Conservation (phyloP, 2,888 invertebrate species). For the Ligdia adustata region DNA sequence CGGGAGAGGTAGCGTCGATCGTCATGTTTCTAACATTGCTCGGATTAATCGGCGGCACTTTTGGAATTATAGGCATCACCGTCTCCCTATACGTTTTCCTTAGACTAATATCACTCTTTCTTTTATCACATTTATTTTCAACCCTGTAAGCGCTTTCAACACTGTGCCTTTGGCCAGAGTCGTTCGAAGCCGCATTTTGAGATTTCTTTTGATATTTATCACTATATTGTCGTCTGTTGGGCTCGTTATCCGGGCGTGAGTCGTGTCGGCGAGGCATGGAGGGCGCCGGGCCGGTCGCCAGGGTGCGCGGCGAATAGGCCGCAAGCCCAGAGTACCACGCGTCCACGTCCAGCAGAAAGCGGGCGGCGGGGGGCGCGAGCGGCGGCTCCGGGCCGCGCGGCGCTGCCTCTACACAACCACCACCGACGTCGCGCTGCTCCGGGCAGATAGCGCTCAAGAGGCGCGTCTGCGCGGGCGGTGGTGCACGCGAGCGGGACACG, state of each 20-base stretch:
- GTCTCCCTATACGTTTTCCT: conserved; percentile 49
- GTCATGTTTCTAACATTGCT: conserved; percentile 63
- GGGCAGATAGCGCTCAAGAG: conserved; percentile 46
- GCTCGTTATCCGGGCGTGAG: background rate
- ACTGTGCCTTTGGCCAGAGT: conserved; percentile 10
- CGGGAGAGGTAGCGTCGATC: conserved; percentile 47
- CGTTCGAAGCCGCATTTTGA: conserved; percentile 9
- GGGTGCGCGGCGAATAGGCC: conserved; percentile 30
- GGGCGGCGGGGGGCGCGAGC: too few species aligned
- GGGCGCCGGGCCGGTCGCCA: background rate
- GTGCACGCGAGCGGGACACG: conserved; percentile 12
- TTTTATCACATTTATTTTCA: conserved; percentile 34
- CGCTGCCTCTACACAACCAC: conserved; percentile 35
- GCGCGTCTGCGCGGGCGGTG: conserved; percentile 33
- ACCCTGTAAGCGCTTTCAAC: conserved; percentile 30
- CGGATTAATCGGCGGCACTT: conserved; percentile 50
- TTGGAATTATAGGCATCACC: conserved; percentile 49
- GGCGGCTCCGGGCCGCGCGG: conserved; percentile 45
- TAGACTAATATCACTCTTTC: conserved; percentile 50
- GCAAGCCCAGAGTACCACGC: conserved; percentile 53
- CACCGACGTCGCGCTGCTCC: conserved; percentile 34
- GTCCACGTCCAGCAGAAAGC: too few species aligned
- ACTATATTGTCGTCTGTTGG: conserved; percentile 5
- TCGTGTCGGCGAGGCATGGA: background rate
- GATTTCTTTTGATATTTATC: conserved; percentile 11